These are phyloP conservation scores for Hypselothyrea guttata DNA, from an alignment of 2,888 invertebrate genomes.

Conservation along the genomic window DNA sequence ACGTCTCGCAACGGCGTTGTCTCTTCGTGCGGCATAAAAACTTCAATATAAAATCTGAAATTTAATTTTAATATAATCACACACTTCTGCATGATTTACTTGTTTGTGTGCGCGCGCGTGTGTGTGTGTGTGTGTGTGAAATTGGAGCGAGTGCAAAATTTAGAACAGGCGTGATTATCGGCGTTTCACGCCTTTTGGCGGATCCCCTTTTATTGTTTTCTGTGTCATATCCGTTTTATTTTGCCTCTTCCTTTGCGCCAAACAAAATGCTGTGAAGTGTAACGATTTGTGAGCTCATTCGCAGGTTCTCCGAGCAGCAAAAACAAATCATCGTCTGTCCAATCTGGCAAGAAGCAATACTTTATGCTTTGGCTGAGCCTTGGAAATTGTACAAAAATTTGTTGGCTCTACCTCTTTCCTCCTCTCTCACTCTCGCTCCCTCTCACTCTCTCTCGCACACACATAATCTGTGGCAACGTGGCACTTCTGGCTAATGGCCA, in stretches of 20 bases:
- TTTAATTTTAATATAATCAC: too few species aligned
- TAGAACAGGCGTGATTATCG: constrained; percentile 11
- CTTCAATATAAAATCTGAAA: too few species aligned
- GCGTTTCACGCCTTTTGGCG: constrained; percentile 4
- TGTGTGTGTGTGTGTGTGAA: neutral
- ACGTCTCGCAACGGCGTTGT: too few species aligned
- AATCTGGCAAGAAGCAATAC: constrained; percentile 5
- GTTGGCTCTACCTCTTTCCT: neutral
- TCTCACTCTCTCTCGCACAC: neutral
- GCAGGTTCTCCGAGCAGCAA: constrained; percentile 6
- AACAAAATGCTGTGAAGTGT: constrained; percentile 17
- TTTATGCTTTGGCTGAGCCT: constrained; percentile 21
- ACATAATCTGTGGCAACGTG: constrained; percentile 48
- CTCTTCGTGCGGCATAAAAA: too few species aligned
- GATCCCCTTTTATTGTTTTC: neutral
- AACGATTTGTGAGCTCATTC: constrained; percentile 35
- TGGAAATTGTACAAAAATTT: neutral
- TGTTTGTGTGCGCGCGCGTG: too few species aligned
- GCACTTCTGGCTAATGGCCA: constrained; percentile 63
- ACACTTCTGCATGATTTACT: too few species aligned
- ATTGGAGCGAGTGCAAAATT: neutral
- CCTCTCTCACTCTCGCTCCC: neutral
- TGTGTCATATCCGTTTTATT: neutral
- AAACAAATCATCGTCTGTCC: constrained; percentile 23
- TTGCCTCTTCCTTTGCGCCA: neutral